Conservation (phyloP, 2,888 invertebrate genomes). For the Brachypalpus laphriformis region DNA sequence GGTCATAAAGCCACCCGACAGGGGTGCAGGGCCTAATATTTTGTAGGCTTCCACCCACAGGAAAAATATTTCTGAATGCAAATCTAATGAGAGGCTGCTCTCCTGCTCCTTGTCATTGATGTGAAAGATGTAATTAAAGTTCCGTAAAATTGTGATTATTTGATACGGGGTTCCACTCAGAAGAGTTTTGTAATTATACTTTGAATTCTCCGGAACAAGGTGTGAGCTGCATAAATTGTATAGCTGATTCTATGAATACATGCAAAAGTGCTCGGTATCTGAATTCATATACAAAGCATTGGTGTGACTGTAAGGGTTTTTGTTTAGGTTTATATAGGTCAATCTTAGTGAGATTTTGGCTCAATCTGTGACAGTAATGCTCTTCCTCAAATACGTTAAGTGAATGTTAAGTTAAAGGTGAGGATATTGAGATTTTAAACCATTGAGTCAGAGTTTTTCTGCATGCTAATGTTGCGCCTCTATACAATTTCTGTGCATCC, state of each 20-base stretch:
- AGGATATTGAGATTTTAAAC: too few relatives aligned
- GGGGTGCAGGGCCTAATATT: background rate
- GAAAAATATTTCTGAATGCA: conserved; percentile 55
- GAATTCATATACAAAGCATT: background rate
- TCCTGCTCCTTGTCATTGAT: background rate
- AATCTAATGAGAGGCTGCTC: conserved; percentile 53
- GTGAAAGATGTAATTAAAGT: conserved; percentile 64
- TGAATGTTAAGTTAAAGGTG: too few relatives aligned
- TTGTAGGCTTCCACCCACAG: conserved; percentile 19
- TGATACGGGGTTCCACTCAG: conserved; percentile 32
- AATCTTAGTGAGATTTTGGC: background rate
- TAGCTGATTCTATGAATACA: background rate
- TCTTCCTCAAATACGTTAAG: too few relatives aligned
- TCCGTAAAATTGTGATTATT: conserved; percentile 52
- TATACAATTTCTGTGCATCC: too few relatives aligned
- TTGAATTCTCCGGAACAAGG: conserved; percentile 36
- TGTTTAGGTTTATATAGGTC: background rate
- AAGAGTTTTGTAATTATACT: conserved; percentile 65
- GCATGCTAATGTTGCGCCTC: too few relatives aligned
- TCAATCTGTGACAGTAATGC: too few relatives aligned
- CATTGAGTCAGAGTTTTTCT: too few relatives aligned
- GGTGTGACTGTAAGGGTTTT: background rate
- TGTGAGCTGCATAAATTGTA: conserved; percentile 44
- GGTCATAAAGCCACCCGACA: conserved; percentile 22
- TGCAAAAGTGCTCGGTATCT: background rate